phyloP scores from a whole-genome alignment of 2,113 vertebrate genomes.

The Atlantisia rogersi region DNA sequence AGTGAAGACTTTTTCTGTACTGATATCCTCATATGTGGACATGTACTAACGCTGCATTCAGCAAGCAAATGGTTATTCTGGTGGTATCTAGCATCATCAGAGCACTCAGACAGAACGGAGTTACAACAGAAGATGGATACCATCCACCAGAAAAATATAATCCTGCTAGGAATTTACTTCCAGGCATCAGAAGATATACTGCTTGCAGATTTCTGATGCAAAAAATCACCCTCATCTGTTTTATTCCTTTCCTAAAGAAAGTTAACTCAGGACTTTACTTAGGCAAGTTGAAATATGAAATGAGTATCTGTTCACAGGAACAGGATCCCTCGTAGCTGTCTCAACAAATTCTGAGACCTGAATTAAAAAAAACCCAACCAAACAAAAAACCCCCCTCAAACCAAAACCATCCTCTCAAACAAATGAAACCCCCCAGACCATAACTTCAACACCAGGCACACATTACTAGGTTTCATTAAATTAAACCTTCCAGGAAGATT shows the following conservation, averaged over 20 bases:
- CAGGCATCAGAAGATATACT: not conserved
- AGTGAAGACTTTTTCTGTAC: not conserved
- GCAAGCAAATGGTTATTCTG: not conserved
- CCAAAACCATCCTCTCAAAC: not conserved
- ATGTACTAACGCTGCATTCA: not conserved
- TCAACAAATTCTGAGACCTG: not conserved
- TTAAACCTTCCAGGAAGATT: not conserved
- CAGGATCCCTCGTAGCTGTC: not conserved
- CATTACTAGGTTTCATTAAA: not conserved
- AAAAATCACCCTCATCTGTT: not conserved
- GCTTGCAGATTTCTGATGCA: not conserved
- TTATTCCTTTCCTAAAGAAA: not conserved
- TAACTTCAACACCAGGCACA: not conserved
- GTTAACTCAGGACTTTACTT: not conserved
- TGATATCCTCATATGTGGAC: not conserved
- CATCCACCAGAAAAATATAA: not conserved
- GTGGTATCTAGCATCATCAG: not conserved
- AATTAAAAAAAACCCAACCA: not conserved
- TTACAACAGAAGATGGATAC: not conserved
- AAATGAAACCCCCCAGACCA: not conserved
- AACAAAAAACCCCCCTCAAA: not conserved
- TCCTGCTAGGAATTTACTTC: not conserved
- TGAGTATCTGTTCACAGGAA: not conserved
- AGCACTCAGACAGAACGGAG: not conserved
- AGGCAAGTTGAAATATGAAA: not conserved